A percentile compares a stretch with the other conserved stretches of the same genome.
phyloP scores from a whole-genome alignment of 2,888 invertebrate genomes.

The Didymodactylos carnosus region DNA sequence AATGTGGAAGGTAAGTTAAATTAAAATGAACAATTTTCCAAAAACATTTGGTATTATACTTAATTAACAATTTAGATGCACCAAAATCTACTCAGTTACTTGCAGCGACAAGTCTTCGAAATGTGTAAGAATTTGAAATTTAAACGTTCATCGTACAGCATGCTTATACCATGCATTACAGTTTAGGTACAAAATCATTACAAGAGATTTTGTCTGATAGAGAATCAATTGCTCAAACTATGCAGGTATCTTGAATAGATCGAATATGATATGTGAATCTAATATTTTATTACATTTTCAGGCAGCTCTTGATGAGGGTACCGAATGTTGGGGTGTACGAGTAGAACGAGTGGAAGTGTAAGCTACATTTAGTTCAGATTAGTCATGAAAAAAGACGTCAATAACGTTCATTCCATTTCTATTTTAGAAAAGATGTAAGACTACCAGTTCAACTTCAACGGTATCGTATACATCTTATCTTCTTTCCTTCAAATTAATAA shows the following conservation, averaged over 20 bases:
- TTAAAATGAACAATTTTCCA: too few relatives aligned
- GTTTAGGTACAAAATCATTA: slow-evolving; percentile 16
- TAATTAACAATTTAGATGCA: too few relatives aligned
- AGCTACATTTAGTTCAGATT: not conserved
- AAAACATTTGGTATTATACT: too few relatives aligned
- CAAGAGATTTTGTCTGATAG: slow-evolving; percentile 27
- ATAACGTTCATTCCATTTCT: not conserved
- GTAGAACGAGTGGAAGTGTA: slow-evolving; percentile 34
- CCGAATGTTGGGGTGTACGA: slow-evolving; percentile 23
- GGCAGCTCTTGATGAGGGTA: slow-evolving; percentile 31
- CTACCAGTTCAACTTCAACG: slow-evolving; percentile 26
- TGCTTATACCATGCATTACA: not conserved
- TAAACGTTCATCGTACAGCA: too few relatives aligned
- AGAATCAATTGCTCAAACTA: slow-evolving; percentile 25
- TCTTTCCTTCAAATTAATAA: not conserved
- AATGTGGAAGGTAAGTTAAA: too few relatives aligned
- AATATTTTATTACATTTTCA: slow-evolving; percentile 16
- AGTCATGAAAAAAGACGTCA: not conserved
- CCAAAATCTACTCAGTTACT: slow-evolving; percentile 10
- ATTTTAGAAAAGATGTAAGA: slow-evolving; percentile 25
- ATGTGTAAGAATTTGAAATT: not conserved
- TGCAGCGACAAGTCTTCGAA: slow-evolving; percentile 8
- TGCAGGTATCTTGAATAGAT: slow-evolving; percentile 22
- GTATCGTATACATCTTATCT: not conserved
- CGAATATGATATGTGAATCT: not conserved